phyloP scores from a whole-genome alignment of 2,888 invertebrate genomes.

The Abrostola tripartita region DNA sequence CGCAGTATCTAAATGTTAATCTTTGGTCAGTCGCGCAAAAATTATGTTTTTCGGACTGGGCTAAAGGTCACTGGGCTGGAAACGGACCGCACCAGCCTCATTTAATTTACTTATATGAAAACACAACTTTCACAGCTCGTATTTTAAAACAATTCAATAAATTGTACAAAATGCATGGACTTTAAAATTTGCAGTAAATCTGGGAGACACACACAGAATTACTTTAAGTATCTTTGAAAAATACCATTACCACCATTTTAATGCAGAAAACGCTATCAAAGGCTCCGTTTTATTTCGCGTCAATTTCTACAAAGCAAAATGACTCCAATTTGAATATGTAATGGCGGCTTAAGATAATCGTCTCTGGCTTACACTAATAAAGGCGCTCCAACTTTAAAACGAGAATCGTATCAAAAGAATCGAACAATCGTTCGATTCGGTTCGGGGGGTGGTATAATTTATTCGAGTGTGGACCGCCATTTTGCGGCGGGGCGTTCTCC shows the following conservation, averaged over 20 bases:
- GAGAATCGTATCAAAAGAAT: conserved; percentile 86
- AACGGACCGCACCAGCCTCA: conserved; percentile 74
- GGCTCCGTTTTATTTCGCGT: conserved; percentile 87
- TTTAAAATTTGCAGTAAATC: conserved; percentile 35
- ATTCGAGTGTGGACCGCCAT: conserved; percentile 88
- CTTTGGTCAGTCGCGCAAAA: conserved; percentile 88
- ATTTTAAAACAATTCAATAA: conserved; percentile 48
- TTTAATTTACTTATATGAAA: conserved; percentile 70
- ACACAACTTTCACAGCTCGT: conserved; percentile 49
- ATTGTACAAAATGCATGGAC: conserved; percentile 9
- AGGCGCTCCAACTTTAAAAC: conserved; percentile 83
- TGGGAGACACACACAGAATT: conserved; percentile 8
- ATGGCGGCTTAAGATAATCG: conserved; percentile 88
- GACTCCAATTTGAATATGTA: conserved; percentile 89
- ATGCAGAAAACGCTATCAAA: conserved; percentile 76
- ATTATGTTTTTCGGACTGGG: conserved; percentile 87
- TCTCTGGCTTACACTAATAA: conserved; percentile 88
- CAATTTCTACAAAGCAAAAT: conserved; percentile 87
- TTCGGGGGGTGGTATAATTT: conserved; percentile 85
- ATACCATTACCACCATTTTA: conserved; percentile 76
- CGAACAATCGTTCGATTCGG: conserved; percentile 85
- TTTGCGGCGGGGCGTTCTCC: conserved; percentile 83
- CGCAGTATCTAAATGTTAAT: conserved; percentile 87
- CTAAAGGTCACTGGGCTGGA: conserved; percentile 76
- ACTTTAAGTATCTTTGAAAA: conserved; percentile 65